These are phyloP conservation scores for Congeria kusceri DNA, from an alignment of 2,888 invertebrate species.

Conservation along the genomic window DNA sequence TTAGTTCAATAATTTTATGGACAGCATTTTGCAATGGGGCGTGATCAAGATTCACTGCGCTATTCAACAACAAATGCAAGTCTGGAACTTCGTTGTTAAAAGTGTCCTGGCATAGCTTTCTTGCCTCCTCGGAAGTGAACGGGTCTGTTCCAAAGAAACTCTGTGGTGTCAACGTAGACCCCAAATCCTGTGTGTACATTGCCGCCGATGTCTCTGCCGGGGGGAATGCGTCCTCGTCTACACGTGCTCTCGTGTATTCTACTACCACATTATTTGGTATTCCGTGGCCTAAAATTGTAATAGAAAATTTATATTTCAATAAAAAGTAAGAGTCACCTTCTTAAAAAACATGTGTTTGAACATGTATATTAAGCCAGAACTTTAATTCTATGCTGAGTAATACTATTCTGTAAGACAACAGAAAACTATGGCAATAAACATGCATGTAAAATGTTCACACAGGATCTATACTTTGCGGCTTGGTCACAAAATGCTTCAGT, in stretches of 20 bases:
- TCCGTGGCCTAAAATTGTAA: neutral
- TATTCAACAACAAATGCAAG: neutral
- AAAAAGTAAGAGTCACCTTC: neutral
- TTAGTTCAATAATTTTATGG: too few species aligned
- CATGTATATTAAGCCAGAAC: too few species aligned
- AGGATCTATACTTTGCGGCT: too few species aligned
- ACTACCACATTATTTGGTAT: neutral
- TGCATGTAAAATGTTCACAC: too few species aligned
- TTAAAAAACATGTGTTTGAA: too few species aligned
- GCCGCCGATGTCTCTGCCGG: neutral
- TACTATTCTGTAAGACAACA: too few species aligned
- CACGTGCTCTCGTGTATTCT: neutral
- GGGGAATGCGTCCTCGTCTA: neutral
- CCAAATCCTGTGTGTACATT: neutral
- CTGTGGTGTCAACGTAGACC: neutral
- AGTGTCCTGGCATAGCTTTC: neutral
- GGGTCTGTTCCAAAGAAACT: neutral
- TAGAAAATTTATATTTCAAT: neutral
- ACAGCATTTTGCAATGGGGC: too few species aligned
- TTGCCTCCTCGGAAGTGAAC: neutral
- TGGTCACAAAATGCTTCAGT: too few species aligned
- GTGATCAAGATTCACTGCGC: neutral
- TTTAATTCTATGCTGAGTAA: too few species aligned
- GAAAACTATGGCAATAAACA: too few species aligned
- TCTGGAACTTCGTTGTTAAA: neutral